These are phyloP conservation scores for Micromesistius poutassou DNA, from an alignment of 2,797 vertebrate species.

Conservation along the genomic window DNA sequence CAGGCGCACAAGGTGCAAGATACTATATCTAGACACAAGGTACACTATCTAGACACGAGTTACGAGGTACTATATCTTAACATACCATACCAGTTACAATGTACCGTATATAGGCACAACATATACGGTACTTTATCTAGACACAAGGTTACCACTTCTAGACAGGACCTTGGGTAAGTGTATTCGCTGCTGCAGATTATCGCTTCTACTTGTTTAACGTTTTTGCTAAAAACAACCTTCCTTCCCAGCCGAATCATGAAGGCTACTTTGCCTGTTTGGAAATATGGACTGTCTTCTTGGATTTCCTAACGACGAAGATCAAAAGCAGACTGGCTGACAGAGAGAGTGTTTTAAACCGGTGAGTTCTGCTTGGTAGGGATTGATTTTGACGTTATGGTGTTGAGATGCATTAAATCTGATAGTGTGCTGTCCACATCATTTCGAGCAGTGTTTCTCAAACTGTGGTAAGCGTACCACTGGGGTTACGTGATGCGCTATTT, in stretches of 20 bases:
- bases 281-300: constrained; percentile 96
- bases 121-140: no score
- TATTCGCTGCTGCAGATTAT: background rate
- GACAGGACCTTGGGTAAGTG: background rate
- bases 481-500: no score
- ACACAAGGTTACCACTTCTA: no score
- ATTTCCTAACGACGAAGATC: constrained; percentile 96
- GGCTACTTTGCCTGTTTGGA: constrained; percentile 98
- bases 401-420: no score
- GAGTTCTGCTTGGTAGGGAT: constrained; percentile 17
- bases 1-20: background rate
- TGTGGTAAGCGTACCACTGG: no score
- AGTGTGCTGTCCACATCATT: no score
- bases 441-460: no score
- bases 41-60: no score
- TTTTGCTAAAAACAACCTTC: background rate
- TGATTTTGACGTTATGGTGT: no score
- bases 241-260: constrained; percentile 87
- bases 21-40: no score
- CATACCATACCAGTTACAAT: background rate
- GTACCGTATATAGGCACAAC: background rate
- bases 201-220: background rate
- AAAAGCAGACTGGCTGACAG: constrained; percentile 91
- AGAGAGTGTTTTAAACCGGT: constrained; percentile 94
- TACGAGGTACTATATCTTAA: no score